These are phyloP conservation scores for Macaria liturata DNA, from an alignment of 2,888 invertebrate genomes.

Conservation along the genomic window DNA sequence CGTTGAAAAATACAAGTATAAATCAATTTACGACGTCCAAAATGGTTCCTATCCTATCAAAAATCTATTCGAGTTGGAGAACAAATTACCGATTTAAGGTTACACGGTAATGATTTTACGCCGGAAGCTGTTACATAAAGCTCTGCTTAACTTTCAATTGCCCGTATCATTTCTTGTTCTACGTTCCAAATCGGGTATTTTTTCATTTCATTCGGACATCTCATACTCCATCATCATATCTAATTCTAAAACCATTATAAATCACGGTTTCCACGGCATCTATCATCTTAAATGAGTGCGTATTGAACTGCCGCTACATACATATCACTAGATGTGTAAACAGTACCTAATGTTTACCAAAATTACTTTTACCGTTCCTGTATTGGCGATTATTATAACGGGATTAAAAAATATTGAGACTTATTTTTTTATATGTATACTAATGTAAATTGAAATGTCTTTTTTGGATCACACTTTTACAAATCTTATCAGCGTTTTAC, in stretches of 20 bases:
- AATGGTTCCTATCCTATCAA: background rate
- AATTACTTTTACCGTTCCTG: too few relatives aligned
- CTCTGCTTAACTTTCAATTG: slow-evolving; percentile 18
- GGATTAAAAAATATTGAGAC: too few relatives aligned
- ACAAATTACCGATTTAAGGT: background rate
- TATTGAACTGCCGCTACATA: slow-evolving; percentile 32
- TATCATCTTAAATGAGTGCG: slow-evolving; percentile 36
- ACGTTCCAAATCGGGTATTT: slow-evolving; percentile 25
- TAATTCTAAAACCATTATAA: slow-evolving; percentile 38
- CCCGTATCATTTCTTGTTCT: slow-evolving; percentile 27
- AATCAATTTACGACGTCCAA: too few relatives aligned
- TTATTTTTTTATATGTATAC: too few relatives aligned
- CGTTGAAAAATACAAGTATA: too few relatives aligned
- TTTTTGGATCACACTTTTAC: too few relatives aligned
- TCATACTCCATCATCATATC: slow-evolving; percentile 35
- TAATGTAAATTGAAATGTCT: too few relatives aligned
- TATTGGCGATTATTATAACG: too few relatives aligned
- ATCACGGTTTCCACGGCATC: slow-evolving; percentile 36
- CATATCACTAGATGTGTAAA: slow-evolving; percentile 1
- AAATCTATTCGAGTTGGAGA: background rate
- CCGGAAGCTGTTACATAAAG: slow-evolving; percentile 2
- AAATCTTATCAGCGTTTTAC: too few relatives aligned
- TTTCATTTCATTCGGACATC: slow-evolving; percentile 20
- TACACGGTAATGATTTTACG: slow-evolving; percentile 7
- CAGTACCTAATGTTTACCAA: too few relatives aligned